Conservation (phyloP, 2,113 vertebrate species). For the Panurus biarmicus region DNA sequence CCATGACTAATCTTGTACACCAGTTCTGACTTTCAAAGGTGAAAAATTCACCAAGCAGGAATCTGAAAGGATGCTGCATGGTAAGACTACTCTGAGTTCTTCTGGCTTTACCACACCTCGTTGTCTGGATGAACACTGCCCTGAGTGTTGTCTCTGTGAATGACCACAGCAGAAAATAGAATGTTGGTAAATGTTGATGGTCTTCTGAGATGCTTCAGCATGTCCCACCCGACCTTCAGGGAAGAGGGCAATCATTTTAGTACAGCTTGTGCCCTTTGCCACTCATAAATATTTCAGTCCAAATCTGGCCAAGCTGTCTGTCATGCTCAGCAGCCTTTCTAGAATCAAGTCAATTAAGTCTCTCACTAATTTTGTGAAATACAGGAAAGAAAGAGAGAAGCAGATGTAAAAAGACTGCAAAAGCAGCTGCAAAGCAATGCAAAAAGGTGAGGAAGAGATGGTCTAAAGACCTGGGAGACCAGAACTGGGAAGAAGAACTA, state of each 20-base stretch:
- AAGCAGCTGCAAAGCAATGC: not conserved
- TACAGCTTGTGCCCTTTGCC: not conserved
- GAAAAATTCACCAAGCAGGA: not conserved
- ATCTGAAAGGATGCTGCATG: not conserved
- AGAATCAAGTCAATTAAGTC: not conserved
- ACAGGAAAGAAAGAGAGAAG: not conserved
- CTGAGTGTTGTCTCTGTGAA: not conserved
- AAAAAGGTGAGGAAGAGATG: not conserved
- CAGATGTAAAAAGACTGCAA: not conserved
- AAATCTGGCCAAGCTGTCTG: not conserved
- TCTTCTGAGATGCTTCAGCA: not conserved
- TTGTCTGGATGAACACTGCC: not conserved
- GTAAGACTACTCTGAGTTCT: not conserved
- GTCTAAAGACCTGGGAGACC: not conserved
- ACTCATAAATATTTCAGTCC: not conserved
- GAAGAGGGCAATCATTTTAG: not conserved
- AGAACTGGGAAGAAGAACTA: not conserved
- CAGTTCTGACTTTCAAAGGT: not conserved
- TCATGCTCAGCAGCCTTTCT: not conserved
- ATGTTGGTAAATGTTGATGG: not conserved
- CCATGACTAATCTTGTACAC: accelerated
- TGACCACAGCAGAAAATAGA: not conserved
- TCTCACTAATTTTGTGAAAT: not conserved
- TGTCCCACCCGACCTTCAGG: not conserved
- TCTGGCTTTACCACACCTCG: not conserved